These are phyloP conservation scores for Hyposmocoma kahamanoa DNA, from an alignment of 1,140 invertebrate genomes.

Conservation along the genomic window DNA sequence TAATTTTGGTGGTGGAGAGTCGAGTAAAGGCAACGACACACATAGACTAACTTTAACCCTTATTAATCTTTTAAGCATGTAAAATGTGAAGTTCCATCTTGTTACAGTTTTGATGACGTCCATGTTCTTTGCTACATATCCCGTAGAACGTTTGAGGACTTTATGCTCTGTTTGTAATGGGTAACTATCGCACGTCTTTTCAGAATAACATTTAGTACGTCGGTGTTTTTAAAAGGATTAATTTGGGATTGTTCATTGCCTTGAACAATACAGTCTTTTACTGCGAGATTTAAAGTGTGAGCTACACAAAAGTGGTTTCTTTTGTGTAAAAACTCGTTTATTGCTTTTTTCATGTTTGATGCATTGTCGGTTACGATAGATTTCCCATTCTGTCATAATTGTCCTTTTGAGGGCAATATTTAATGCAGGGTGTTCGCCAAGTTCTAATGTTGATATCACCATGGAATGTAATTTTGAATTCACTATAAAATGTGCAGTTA, in stretches of 20 bases:
- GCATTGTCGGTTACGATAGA: slow-evolving; percentile 24
- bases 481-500: slow-evolving; percentile 28
- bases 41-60: slow-evolving; percentile 15
- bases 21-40: slow-evolving; percentile 12
- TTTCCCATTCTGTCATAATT: slow-evolving; percentile 17
- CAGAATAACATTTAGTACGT: slow-evolving; percentile 8
- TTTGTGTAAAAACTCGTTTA: slow-evolving; percentile 20
- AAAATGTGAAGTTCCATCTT: slow-evolving; percentile 29
- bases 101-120: slow-evolving; percentile 22
- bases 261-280: slow-evolving; percentile 19
- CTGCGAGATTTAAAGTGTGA: slow-evolving; percentile 19
- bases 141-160: slow-evolving; percentile 9
- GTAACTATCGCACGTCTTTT: slow-evolving; percentile 20
- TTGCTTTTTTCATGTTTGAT: slow-evolving; percentile 23
- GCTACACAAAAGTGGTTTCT: slow-evolving; percentile 20
- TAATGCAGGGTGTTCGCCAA: slow-evolving; percentile 17
- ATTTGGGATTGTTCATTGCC: slow-evolving; percentile 8
- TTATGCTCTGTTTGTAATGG: slow-evolving; percentile 19
- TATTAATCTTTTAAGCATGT: slow-evolving; percentile 28
- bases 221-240: slow-evolving; percentile 11
- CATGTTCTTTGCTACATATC: slow-evolving; percentile 21
- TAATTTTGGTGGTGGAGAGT: slow-evolving; percentile 14
- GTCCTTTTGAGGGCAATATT: slow-evolving; percentile 22
- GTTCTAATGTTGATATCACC: slow-evolving; percentile 23
- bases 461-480: slow-evolving; percentile 14